phyloP scores from a whole-genome alignment of 2,888 invertebrate genomes.

The Sesamia inferens region DNA sequence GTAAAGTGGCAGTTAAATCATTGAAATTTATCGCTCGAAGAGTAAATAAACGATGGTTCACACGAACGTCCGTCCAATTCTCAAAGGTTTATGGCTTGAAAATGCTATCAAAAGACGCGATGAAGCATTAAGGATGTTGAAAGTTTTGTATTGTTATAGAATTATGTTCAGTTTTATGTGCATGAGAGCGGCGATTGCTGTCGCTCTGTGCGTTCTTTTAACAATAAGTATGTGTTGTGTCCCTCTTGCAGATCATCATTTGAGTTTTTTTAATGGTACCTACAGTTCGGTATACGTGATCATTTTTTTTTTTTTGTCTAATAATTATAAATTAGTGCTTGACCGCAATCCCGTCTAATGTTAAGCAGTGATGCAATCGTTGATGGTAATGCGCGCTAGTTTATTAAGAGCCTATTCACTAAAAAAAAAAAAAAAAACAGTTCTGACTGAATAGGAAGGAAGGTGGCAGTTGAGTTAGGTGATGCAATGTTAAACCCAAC shows the following conservation, averaged over 20 bases:
- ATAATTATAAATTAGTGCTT: too few relatives aligned
- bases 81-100: conserved; percentile 45
- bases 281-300: background rate
- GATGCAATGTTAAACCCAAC: too few relatives aligned
- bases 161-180: conserved; percentile 47
- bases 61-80: conserved; percentile 33
- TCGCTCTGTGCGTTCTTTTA: conserved; percentile 10
- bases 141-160: conserved; percentile 46
- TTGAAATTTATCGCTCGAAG: conserved; percentile 53
- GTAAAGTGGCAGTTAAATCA: conserved; percentile 56
- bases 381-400: too few relatives aligned
- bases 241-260: conserved; percentile 2
- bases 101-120: conserved; percentile 45
- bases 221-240: conserved; percentile 24
- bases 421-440: too few relatives aligned
- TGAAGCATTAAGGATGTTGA: conserved; percentile 43
- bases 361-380: too few relatives aligned
- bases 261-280: conserved; percentile 30
- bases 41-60: conserved; percentile 46
- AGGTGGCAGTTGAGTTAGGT: too few relatives aligned
- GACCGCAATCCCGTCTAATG: too few relatives aligned
- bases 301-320: too few relatives aligned
- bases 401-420: too few relatives aligned
- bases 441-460: too few relatives aligned
- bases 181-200: conserved; percentile 7